Evolutionary conservation across 2,888 invertebrate species (phyloP), one percentile per base, ranked within the genome.

Genomic region (Pristionchus fissidentatus): DNA sequence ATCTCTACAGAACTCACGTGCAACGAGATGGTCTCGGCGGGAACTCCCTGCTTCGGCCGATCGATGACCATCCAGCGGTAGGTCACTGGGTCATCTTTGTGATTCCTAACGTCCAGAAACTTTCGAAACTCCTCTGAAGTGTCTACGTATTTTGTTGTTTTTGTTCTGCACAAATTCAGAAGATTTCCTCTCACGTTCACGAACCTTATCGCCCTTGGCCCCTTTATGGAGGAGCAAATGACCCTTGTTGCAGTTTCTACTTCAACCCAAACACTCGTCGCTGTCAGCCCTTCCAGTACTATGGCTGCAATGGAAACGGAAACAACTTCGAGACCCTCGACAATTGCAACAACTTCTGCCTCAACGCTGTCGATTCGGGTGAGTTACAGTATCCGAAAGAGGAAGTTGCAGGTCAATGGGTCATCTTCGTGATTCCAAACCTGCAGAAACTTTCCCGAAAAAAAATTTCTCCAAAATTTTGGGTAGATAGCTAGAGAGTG

Each of bases 271-370:
- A 87, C 26, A 85, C 84, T 38, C 89, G 90, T 78, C 87, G 87
- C 83, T 92, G 92, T 77, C 90, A 90, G 84, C 87, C 92, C n/a
- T 92, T 92, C 90, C 91, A 91, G 81, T 91, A 90, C 84, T 91
- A 90, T 77, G 91, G 90, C 29, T 91, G 91, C 82, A 88, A 86
- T 75, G 91, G 91, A 62, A 89, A 87, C 83, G 88, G 89, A 8
- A 91, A 91, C 87, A 91, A 91, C 85, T 91, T 91, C 82, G 85
- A 88, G 57, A 87, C 90, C 0, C 85, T 88, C 52, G 86, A 90
- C 29, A 88, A 90, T 46, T 91, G 91, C 84, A 87, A 90, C 41
- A 87, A 87, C 75, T 87, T 88, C 85, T 91, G 91, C 57, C 87
- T 90, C 57, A 86, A 88, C 41, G 87, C 88, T 26, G 85, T 90